These are phyloP conservation scores for Cyprinus carpio DNA, from an alignment of 2,113 vertebrate genomes.

Conservation along the genomic window DNA sequence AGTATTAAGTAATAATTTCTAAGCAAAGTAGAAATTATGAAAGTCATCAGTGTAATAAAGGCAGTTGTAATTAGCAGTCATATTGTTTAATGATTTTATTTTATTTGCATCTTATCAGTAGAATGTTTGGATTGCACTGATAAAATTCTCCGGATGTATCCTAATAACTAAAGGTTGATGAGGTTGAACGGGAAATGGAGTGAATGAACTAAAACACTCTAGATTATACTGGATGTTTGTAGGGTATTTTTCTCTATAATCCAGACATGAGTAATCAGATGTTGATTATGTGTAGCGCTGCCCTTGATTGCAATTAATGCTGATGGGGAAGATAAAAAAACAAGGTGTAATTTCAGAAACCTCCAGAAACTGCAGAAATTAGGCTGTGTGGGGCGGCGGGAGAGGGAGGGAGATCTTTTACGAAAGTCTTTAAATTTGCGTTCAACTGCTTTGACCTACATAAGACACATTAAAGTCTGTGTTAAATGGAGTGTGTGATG, in stretches of 20 bases:
- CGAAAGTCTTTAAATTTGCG: not conserved
- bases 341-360: conserved; percentile 12
- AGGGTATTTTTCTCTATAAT: not conserved
- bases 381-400: not conserved
- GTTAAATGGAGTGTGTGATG: conserved; percentile 36
- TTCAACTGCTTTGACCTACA: conserved; percentile 41
- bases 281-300: not conserved
- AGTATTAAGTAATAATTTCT: not conserved
- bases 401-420: conserved; percentile 25
- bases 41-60: not conserved
- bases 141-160: not conserved
- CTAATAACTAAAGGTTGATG: not conserved
- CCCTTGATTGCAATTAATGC: conserved; percentile 15
- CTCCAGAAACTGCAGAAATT: not conserved
- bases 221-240: not conserved
- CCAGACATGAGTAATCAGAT: not conserved
- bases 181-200: not conserved
- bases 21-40: not conserved
- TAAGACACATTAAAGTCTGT: conserved; percentile 29
- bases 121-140: not conserved
- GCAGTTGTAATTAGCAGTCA: not conserved
- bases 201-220: not conserved
- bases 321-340: not conserved
- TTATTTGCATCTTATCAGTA: not conserved
- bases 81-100: not conserved